These are phyloP conservation scores for Diploptera punctata DNA, from an alignment of 2,888 invertebrate genomes.

Conservation along the genomic window DNA sequence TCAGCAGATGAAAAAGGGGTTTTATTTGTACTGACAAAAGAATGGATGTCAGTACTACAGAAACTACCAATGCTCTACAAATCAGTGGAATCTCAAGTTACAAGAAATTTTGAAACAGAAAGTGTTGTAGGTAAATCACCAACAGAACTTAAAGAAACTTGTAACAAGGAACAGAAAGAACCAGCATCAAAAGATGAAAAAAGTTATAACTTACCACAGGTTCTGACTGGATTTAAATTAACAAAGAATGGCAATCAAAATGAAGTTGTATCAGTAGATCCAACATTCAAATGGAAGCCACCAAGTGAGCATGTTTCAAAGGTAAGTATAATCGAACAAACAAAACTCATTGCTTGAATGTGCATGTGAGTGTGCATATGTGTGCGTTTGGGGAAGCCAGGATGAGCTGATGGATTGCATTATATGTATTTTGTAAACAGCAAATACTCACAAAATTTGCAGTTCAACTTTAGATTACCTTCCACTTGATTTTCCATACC, in stretches of 20 bases:
- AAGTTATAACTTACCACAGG: conserved; percentile 53
- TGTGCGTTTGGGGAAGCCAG: too few relatives aligned
- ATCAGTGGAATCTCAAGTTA: conserved; percentile 40
- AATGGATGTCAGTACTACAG: conserved; percentile 60
- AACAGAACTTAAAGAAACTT: conserved; percentile 40
- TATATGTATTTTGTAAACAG: background rate
- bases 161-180: conserved; percentile 25
- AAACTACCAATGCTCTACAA: conserved; percentile 56
- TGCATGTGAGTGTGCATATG: too few relatives aligned
- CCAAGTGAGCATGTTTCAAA: conserved; percentile 49
- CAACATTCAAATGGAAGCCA: conserved; percentile 56
- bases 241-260: conserved; percentile 50
- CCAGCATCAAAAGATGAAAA: conserved; percentile 40
- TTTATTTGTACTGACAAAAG: conserved; percentile 58
- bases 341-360: too few relatives aligned
- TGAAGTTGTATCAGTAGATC: conserved; percentile 47
- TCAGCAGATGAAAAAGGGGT: conserved; percentile 56
- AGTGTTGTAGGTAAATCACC: conserved; percentile 33
- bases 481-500: too few relatives aligned
- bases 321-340: too few relatives aligned
- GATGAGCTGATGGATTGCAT: too few relatives aligned
- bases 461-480: too few relatives aligned
- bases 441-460: background rate
- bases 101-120: conserved; percentile 14
- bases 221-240: conserved; percentile 55